Evolutionary conservation across 2,113 vertebrate species (phyloP), one percentile per base, ranked within the genome.

Genomic region (Thamnophis sirtalis): DNA sequence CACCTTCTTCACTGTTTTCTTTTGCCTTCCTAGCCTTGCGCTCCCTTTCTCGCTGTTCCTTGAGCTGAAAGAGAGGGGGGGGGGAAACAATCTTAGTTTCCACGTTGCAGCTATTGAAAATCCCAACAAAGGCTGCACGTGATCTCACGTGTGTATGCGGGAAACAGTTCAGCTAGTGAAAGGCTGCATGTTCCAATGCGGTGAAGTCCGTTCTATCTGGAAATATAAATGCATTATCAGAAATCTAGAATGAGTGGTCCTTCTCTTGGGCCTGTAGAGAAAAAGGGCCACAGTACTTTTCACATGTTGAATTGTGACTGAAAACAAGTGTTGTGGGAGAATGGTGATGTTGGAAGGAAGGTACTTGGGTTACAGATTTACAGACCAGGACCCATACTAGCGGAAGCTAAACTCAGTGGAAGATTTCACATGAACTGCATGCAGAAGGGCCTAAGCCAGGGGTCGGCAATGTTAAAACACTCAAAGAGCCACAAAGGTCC

Each of bases 21-120:
- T 99, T 99, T 0, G 98, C 99, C 95, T 99, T 99, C 24, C 98
- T 97, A 0, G 98, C 98, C 96, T 98, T 99, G 28, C 99, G 98
- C 92, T 99, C 99, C 92, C 97, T 97, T 93, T 99, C 99, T 28
- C 99, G 97, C 96, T 99, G 99, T 93, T 99, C 99, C 95, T 99
- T 99, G 53, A 99, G 98, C 99, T 99, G 95, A n/a, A 17, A 17
- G 87, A 51, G 80, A 87, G 9, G 93, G 19, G 88, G 53, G 4
- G 4, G 5, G 3, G 19, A 22, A 60, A 54, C 4, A 0, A 0
- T 1, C 3, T 84, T 56, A 92, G 56, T 80, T 80, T 38, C 68
- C 17, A 80, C 0, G 3, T 80, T 43, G 73, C 3, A 43, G 33
- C 17, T 80, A 80, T 21, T 80, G 73, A 80, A 80, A 38, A 80